Base-by-base conservation (phyloP, 2,888 invertebrate genomes). In the Orthosia gothica region DNA sequence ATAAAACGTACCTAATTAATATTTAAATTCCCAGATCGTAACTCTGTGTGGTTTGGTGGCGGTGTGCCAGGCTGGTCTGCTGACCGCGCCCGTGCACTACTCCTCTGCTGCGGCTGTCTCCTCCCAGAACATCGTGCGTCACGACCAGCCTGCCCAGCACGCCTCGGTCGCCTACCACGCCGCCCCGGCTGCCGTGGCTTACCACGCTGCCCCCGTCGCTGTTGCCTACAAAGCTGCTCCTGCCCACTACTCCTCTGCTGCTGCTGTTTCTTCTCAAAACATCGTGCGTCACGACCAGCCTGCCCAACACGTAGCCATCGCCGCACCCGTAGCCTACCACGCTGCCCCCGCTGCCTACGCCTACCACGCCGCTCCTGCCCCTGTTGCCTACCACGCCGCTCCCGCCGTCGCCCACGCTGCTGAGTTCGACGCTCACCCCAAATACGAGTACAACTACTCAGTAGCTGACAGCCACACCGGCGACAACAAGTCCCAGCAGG, bases 401-500 rank as follows among this genome's bases (percentile, higher is more conserved):
- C 79, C 79, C n/a, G 76, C 67, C 16, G 61, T 77, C 1, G 59
- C 83, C 58, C 89, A 87, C 45, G 87, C 82, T 58, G 89, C 85
- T 23, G 82, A 82, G 11, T 68, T 75, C 18, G 88, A 88, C 57
- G 79, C 94, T 5, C 92, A 96, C 87, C 96, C 96, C 52, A 95
- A 95, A 82, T 96, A 97, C 89, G 92, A 94, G 58, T 95, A 93
- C 89, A 93, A 93, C 76, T 96, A 96, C 86, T 94, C 95, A 3
- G 95, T 94, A 2, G 92, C 95, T 77, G 96, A 96, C 76, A 91
- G 91, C 7, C 95, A 96, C 80, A 94, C 95, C 69, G 97, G 96
- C 32, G 96, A 96, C 91, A 93, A 95, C 88, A 96, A 96, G 90
- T 93, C 94, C 86, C 96, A 96, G 87, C 90, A 92, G 65, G 96